A percentile compares a stretch with the other conserved stretches of the same genome.
Evolutionary conservation across 2,797 vertebrate genomes (phyloP).

Genomic region (Spinus pinus): DNA sequence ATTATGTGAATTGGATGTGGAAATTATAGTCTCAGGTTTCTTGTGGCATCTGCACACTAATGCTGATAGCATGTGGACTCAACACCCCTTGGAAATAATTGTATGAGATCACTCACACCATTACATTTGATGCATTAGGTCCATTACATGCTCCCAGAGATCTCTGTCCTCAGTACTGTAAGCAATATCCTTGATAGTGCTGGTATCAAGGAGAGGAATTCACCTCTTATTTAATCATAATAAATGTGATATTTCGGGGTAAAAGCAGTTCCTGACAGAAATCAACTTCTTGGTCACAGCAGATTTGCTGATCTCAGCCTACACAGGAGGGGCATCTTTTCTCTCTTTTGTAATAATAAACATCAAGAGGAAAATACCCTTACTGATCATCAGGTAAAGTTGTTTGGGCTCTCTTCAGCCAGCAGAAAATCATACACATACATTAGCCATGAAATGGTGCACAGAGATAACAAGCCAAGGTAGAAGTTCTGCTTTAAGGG

Average conservation of each 20-base stretch:
- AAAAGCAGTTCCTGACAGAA: constrained; percentile 36
- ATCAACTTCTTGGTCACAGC: neutral
- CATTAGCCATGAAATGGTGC: neutral
- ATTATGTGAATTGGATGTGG: constrained; percentile 54
- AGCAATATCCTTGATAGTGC: constrained; percentile 11
- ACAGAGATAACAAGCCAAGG: neutral
- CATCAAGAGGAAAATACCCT: neutral
- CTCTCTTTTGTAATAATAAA: neutral
- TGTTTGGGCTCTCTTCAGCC: neutral
- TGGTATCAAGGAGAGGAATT: constrained; percentile 34
- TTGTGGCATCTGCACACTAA: constrained; percentile 46
- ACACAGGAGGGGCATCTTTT: neutral
- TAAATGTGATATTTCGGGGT: constrained; percentile 25
- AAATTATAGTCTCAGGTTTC: constrained; percentile 57
- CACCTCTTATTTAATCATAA: constrained; percentile 53
- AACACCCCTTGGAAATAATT: constrained; percentile 52
- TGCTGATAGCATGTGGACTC: constrained; percentile 7
- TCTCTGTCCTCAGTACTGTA: constrained; percentile 25
- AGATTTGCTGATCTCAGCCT: constrained; percentile 27
- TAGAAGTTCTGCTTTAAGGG: neutral
- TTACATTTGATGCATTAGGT: constrained; percentile 52
- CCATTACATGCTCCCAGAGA: constrained; percentile 46
- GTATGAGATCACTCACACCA: constrained; percentile 53
- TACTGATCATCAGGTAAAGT: neutral
- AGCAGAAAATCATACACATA: neutral